phyloP scores from a whole-genome alignment of 1,140 invertebrate genomes.

The Periplaneta americana region DNA sequence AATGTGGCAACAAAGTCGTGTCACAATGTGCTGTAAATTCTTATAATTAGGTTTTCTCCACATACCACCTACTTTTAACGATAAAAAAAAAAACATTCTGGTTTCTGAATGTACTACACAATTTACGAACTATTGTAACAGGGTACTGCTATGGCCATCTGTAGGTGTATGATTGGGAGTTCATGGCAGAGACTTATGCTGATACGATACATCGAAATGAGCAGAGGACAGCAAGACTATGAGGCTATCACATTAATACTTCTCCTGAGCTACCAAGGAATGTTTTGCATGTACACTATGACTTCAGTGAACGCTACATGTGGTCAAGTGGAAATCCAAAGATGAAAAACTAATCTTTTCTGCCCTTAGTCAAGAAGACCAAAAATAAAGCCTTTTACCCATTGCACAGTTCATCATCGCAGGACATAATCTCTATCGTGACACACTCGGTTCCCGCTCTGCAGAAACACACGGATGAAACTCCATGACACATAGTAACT shows the following conservation, averaged over 20 bases:
- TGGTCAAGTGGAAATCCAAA: background rate
- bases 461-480: background rate
- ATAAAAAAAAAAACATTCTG: too few relatives aligned
- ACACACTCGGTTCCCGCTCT: background rate
- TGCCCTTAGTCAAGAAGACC: background rate
- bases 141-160: background rate
- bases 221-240: background rate
- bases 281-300: background rate
- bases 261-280: constrained; percentile 10
- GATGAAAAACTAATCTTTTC: background rate
- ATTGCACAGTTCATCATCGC: background rate
- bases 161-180: background rate
- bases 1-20: too few relatives aligned
- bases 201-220: background rate
- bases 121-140: too few relatives aligned
- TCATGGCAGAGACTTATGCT: background rate
- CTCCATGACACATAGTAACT: background rate
- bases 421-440: background rate
- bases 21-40: too few relatives aligned
- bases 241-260: background rate
- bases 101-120: too few relatives aligned
- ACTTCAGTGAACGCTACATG: background rate
- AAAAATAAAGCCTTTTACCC: background rate
- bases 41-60: too few relatives aligned
- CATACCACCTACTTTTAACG: too few relatives aligned